These are phyloP conservation scores for Montipora efflorescens DNA, from an alignment of 64 coral and sea anemone genomes.

Conservation along the genomic window DNA sequence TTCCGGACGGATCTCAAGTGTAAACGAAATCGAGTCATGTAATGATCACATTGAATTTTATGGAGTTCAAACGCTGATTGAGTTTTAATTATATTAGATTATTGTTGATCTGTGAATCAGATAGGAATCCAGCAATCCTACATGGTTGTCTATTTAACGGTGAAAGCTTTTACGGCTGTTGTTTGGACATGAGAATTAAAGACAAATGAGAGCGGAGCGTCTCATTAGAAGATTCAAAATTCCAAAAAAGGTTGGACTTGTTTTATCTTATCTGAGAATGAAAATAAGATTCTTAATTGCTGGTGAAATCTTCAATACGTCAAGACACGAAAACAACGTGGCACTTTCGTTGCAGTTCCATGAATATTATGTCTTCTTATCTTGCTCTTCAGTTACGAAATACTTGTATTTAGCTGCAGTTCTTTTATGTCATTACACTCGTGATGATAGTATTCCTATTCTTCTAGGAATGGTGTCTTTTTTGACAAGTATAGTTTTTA, in stretches of 20 bases:
- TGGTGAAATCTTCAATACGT: background rate
- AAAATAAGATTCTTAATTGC: background rate
- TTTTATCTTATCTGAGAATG: background rate
- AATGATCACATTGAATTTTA: background rate
- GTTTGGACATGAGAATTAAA: constrained; percentile 9
- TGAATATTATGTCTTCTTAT: background rate
- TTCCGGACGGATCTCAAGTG: background rate
- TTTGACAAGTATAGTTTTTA: background rate
- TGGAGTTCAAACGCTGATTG: background rate
- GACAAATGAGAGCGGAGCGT: background rate
- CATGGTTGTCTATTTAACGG: background rate
- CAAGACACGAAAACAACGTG: background rate
- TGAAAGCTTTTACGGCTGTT: background rate
- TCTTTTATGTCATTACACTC: background rate
- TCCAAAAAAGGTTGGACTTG: background rate
- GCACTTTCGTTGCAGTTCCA: background rate
- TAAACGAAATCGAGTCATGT: background rate
- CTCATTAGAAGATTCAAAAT: background rate
- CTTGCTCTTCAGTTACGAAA: too few species aligned
- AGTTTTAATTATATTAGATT: background rate
- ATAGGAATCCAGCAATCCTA: background rate
- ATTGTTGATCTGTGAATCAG: background rate
- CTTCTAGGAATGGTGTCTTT: background rate
- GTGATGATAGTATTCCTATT: background rate
- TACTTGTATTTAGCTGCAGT: background rate